Evolutionary conservation across 2,888 invertebrate species (phyloP).

Genomic region (Dynastes grantii): DNA sequence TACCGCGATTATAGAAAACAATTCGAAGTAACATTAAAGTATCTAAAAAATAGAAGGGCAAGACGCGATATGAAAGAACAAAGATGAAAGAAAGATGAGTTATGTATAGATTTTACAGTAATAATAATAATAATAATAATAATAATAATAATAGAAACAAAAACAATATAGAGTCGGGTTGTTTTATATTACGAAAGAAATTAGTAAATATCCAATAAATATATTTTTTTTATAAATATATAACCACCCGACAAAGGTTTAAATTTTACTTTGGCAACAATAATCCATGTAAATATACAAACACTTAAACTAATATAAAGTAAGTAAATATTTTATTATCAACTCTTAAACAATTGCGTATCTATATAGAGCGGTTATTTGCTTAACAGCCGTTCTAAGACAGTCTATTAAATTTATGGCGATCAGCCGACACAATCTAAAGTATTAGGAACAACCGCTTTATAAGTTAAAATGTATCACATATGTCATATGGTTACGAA

Average conservation of each 20-base stretch:
- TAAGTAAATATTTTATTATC: conserved; percentile 55
- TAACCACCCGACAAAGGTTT: conserved; percentile 43
- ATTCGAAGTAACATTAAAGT: conserved; percentile 32
- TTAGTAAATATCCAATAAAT: conserved; percentile 47
- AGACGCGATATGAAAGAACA: conserved; percentile 22
- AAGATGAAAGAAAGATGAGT: not conserved
- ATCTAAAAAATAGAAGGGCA: conserved; percentile 16
- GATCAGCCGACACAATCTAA: conserved; percentile 48
- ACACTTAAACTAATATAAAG: conserved; percentile 54
- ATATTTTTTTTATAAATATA: conserved; percentile 41
- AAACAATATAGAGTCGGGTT: conserved; percentile 29
- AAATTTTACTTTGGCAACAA: conserved; percentile 54
- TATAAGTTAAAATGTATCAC: conserved; percentile 66
- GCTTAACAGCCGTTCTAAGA: conserved; percentile 45
- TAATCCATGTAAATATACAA: conserved; percentile 49
- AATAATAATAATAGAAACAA: conserved; percentile 16
- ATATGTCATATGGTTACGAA: conserved; percentile 60
- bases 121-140: not conserved
- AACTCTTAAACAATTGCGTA: conserved; percentile 49
- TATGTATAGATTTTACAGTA: conserved; percentile 3
- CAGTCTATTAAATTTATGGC: conserved; percentile 51
- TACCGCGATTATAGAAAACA: conserved; percentile 23
- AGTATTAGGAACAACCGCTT: conserved; percentile 64
- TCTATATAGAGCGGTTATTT: conserved; percentile 52
- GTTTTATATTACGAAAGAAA: conserved; percentile 31